Evolutionary conservation across 2,113 vertebrate genomes (phyloP), one percentile per base, ranked within the genome.

Genomic region (Sturnira hondurensis): DNA sequence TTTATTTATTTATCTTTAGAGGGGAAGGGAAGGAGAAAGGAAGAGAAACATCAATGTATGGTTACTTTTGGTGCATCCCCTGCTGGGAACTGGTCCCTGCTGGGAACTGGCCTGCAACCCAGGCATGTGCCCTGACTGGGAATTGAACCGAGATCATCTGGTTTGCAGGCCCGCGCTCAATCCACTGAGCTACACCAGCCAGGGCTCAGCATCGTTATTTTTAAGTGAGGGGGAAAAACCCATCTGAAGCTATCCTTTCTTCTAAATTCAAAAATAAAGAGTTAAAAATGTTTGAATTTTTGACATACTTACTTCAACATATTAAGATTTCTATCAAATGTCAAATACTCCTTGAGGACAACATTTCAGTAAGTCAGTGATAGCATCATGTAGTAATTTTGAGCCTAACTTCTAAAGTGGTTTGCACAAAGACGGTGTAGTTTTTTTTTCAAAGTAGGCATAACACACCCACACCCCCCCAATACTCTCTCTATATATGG

Each of bases 321-420:
- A 93, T 88, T 96, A 83, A 81, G 96, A 92, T 93, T 81, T 88
- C 54, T 84, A 85, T 10, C 86, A 95, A 96, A 96, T 92, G 87
- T 90, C 92, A 96, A 92, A 88, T 71, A 84, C 22, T 92, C 52
- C 88, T 78, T 81, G 50, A 84, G 73, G 82, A 47, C 56, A 85
- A 89, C 63, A 76, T 77, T 93, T 70, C 81, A 78, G 95, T 91
- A 92, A 89, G 93, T 87, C 92, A 86, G 65, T 91, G 33, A 63
- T 65, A 96, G 93, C 96, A 94, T 96, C 92, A 92, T 36, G 68
- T 74, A 95, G 76, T 81, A 94, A 95, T 93, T 95, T 85, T 45
- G 2, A 92, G n/a, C 61, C 45, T 73, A 73, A 84, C 87, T 97
- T 97, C 63, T 63, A 74, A 83, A 80, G 67, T 76, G 74, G 81